Base-by-base conservation (phyloP, 2,888 invertebrate species). In the Muscina levida region DNA sequence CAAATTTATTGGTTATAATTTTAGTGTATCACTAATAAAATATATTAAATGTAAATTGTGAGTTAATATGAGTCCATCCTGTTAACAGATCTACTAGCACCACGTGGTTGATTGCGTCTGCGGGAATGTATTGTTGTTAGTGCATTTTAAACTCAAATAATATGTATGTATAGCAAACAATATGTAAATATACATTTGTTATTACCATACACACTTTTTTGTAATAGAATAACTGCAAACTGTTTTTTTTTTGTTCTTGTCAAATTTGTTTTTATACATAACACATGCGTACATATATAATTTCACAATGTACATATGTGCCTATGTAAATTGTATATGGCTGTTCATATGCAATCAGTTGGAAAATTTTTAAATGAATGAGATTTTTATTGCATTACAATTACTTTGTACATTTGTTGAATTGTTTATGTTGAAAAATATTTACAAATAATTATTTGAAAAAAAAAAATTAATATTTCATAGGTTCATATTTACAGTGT, bases 361-460 rank as follows among this genome's bases (percentile, higher is more conserved):
- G 65, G 79, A 71, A 71, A 84, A 71, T 66, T 79, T 75, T 84
- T 78, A 83, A 85, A 77, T 79, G 82, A 84, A 85, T 85, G 74
- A 65, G 73, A 84, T 82, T 83, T 77, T 79, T 76, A 82, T 83
- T 62, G 56, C 82, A 84, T 81, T 73, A 78, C 83, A 85, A 82
- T 62, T 62, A 42, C 62, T 42, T 62, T 62, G 84, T 85, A 70
- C 71, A 72, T 82, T 75, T 79, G 73, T 71, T 70, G 66, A 24
- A 51, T 44, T 13, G 31, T 39, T 74, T 59, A 39, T 74, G 31
- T 31, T 37, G 15, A 37, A 62, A 62, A 39, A 42, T 62, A 42
- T 62, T 62, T 62, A 19, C 42, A 42, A 62, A 62, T 62, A 62
- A 62, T 42, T 62, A 62, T 62, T 62, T 2, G 22, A 62, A 62